Base-by-base conservation (phyloP, 1,140 invertebrate genomes). In the Tyrophagus putrescentiae region DNA sequence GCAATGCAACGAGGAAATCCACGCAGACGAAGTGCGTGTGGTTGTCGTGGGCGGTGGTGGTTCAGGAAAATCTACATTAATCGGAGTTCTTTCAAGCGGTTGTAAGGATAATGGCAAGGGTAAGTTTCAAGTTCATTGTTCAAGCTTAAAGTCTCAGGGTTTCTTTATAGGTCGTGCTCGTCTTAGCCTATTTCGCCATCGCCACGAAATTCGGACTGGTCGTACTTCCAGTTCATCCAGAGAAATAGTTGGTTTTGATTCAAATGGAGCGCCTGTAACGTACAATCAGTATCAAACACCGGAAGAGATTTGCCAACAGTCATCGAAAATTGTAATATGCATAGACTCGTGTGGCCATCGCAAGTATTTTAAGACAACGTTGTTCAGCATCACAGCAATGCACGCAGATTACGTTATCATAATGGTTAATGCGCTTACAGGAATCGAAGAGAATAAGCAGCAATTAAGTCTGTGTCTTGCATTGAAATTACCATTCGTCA, bases 331-430 rank as follows among this genome's bases (percentile, higher is more conserved):
- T 34, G 84, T 98, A 0, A 93, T 90, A 1, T 88, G 98, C 67
- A 84, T 98, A 68, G 95, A 98, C 76, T 76, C 98, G 62, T 93
- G 93, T 5, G 95, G 94, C 0, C 91, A 98, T 75, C 82, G 84
- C 63, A 96, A 97, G 71, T 98, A 98, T 71, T 77, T 97, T 65
- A 80, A 85, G 66, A 98, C 94, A 60, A 98, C 95, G 7, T 82
- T 97, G 32, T 84, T 93, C 68, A 93, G 93, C 0, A 73, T 98
- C 2, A 90, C 85, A 9, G 90, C 0, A 93, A 97, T 75, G 85
- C 81, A 16, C 93, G 57, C 94, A 0, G 90, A 98, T 74, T 87
- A 92, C 72, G 89, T 87, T 34, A 87, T 96, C 81, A 75, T 98
- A 9, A 85, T 96, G 32, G 83, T 96, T 13, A 79, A 77, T 72